Evolutionary conservation across 2,888 invertebrate genomes (phyloP).

Genomic region (Hecatera dysodea): DNA sequence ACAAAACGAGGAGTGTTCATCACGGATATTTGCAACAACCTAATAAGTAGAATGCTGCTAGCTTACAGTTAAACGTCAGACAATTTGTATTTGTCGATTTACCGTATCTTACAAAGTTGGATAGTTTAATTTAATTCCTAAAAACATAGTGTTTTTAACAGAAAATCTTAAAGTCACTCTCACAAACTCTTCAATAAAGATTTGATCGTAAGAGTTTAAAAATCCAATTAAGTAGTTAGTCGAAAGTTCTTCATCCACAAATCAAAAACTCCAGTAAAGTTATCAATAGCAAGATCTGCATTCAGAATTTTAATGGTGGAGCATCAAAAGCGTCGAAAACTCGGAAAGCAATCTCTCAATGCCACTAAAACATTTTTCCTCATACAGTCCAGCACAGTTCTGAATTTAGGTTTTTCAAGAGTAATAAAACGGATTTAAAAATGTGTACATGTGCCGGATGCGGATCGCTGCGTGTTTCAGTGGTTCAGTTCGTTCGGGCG

Average conservation of each 20-base stretch:
- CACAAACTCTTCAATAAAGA: neutral
- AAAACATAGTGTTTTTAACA: neutral
- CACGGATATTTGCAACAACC: slow-evolving; percentile 9
- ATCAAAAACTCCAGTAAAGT: neutral
- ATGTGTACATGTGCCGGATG: slow-evolving; percentile 31
- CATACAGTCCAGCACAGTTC: neutral
- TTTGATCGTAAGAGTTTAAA: neutral
- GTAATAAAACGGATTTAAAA: slow-evolving; percentile 43
- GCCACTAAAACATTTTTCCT: neutral
- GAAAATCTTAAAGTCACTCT: neutral
- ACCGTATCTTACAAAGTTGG: neutral
- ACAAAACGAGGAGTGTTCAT: slow-evolving; percentile 8
- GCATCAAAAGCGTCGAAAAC: neutral
- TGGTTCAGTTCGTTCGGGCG: slow-evolving; percentile 38
- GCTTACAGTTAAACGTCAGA: neutral
- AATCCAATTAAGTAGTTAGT: neutral
- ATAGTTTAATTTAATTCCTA: neutral
- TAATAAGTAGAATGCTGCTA: neutral
- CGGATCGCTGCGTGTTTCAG: slow-evolving; percentile 52
- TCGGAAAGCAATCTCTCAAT: neutral
- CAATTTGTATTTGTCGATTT: neutral
- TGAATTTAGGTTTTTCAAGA: slow-evolving; percentile 19
- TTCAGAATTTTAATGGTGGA: neutral
- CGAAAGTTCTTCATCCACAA: neutral
- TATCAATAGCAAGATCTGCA: neutral